Base-by-base conservation (phyloP, 2,113 vertebrate species). In the Stomatorhinus ivindoensis region DNA sequence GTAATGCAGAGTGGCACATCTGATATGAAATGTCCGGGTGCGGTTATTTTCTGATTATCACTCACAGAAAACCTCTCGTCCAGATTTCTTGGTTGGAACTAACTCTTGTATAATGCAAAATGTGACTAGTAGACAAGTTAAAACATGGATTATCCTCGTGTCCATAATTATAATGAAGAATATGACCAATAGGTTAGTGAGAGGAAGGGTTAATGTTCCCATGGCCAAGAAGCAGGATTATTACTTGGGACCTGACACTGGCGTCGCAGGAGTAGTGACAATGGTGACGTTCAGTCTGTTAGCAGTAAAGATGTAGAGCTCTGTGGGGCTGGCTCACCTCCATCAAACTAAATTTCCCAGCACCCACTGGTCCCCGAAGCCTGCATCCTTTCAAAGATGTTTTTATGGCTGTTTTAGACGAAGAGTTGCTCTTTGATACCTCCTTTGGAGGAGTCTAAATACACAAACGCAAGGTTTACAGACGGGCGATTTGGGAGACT, bases 391-490 rank as follows among this genome's bases (percentile, higher is more conserved):
- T 89, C 69, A 76, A 87, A 17, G 44, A 89, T 80, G 92, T 90
- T 90, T 90, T 91, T 90, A 89, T 90, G 90, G 92, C 93, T 93
- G 93, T 80, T 92, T 84, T 92, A 90, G 90, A 92, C 93, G 92
- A 92, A 90, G 76, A 90, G 86, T 0, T 42, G 89, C 90, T 91
- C 91, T 93, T 91, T 93, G 93, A 94, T 94, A 91, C 90, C 91
- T 90, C 93, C 91, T 90, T 87, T 91, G 90, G 91, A 90, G 91
- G 91, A 95, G 89, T 90, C 91, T 90, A 91, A 91, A 91, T 88
- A 31, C 90, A 92, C 91, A 92, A 93, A 93, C 91, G 92, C 86
- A 91, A 93, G 94, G 92, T 96, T 96, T 95, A 96, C 90, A 93
- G 92, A 94, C 89, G 6, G 89, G 92, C 88, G 90, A 65, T 89